phyloP scores from a whole-genome alignment of 2,797 vertebrate species.

The Loris lydekkerianus region DNA sequence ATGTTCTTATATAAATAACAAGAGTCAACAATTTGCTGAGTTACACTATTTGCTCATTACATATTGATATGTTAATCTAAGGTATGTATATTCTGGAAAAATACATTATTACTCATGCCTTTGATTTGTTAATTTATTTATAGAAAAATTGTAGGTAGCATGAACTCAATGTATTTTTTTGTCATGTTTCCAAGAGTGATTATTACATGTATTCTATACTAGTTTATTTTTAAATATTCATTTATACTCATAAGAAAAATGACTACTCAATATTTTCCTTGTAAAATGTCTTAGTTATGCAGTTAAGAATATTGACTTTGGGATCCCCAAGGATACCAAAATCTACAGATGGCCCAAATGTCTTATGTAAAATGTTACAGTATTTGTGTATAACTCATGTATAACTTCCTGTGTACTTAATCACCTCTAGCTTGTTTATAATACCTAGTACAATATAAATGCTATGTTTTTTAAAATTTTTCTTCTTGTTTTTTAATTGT shows the following conservation, averaged over 20 bases:
- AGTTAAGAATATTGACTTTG: too few relatives aligned
- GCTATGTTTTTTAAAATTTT: background rate
- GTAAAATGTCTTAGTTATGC: constrained; percentile 46
- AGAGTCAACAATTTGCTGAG: constrained; percentile 47
- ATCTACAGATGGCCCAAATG: background rate
- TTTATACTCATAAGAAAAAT: constrained; percentile 56
- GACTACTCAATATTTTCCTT: constrained; percentile 44
- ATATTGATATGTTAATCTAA: constrained; percentile 61
- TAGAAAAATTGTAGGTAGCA: constrained; percentile 27
- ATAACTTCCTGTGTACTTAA: too few relatives aligned
- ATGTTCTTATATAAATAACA: constrained; percentile 63
- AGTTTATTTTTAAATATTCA: constrained; percentile 71
- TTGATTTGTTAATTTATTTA: constrained; percentile 56
- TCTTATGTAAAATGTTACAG: background rate
- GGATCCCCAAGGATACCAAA: background rate
- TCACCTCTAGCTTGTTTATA: background rate
- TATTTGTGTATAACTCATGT: background rate
- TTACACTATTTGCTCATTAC: constrained; percentile 55
- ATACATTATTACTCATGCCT: constrained; percentile 62
- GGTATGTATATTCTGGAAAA: constrained; percentile 46
- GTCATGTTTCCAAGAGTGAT: constrained; percentile 55
- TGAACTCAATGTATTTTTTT: constrained; percentile 55
- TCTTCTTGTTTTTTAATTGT: background rate
- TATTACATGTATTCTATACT: background rate
- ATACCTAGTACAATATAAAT: background rate